These are phyloP conservation scores for Calliphora vicina DNA, from an alignment of 1,140 invertebrate genomes.

Conservation along the genomic window DNA sequence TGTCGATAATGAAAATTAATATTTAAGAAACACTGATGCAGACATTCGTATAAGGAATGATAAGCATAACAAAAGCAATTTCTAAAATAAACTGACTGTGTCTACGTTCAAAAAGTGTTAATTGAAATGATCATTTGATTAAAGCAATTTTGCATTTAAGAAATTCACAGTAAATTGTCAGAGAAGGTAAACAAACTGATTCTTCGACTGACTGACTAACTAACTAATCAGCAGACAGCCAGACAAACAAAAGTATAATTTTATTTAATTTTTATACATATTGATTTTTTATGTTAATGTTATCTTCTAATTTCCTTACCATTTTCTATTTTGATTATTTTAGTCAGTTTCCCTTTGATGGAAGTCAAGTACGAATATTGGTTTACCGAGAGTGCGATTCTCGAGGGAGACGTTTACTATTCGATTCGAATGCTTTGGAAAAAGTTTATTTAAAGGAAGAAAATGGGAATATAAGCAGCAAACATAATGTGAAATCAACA, in stretches of 20 bases:
- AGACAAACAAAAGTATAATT: background rate
- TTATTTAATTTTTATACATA: too few relatives aligned
- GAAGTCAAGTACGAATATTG: conserved; percentile 77
- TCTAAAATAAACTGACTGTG: background rate
- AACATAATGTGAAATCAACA: background rate
- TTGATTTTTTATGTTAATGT: too few relatives aligned
- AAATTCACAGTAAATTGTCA: background rate
- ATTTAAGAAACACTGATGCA: too few relatives aligned
- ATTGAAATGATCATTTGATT: background rate
- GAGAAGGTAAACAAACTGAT: background rate
- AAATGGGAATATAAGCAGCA: conserved; percentile 37
- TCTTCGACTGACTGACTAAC: background rate
- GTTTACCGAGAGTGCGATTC: conserved; percentile 87
- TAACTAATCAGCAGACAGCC: background rate
- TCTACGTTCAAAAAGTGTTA: background rate
- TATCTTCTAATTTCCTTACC: background rate
- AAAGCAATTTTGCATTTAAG: background rate
- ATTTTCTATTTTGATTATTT: background rate
- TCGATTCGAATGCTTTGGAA: conserved; percentile 81
- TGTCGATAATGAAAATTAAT: too few relatives aligned
- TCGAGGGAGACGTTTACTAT: conserved; percentile 80
- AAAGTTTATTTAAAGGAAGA: conserved; percentile 61
- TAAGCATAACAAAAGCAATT: background rate
- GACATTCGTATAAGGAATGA: too few relatives aligned
- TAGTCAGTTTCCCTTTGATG: conserved; percentile 67